Evolutionary conservation across 92 coral and sea anemone species (phyloP).

Genomic region (Scolanthus callimorphus): DNA sequence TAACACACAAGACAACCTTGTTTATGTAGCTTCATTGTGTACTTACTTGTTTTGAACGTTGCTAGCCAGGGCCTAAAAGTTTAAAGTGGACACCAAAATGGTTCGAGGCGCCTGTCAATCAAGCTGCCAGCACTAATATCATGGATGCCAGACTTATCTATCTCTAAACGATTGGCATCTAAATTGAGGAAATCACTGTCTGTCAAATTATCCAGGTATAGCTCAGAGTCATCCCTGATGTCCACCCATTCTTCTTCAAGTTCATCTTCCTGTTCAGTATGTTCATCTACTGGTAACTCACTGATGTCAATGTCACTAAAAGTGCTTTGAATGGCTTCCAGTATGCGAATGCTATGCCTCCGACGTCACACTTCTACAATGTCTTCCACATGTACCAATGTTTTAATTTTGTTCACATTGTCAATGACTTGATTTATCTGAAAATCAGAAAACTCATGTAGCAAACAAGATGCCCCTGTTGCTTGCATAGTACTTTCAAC

Average conservation of each 20-base stretch:
- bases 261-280: constrained; percentile 2
- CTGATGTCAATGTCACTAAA: constrained; percentile 25
- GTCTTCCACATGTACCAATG: constrained; percentile 23
- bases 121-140: neutral
- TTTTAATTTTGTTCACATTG: constrained; percentile 28
- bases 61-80: too few species aligned
- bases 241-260: constrained; percentile 26
- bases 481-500: neutral
- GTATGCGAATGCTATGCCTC: constrained; percentile 29
- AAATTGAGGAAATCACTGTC: neutral
- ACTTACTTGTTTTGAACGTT: too few species aligned
- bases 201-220: neutral
- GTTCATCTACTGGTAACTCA: constrained; percentile 7
- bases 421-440: constrained; percentile 37
- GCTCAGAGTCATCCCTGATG: constrained; percentile 39
- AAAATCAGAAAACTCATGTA: constrained; percentile 32
- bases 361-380: constrained; percentile 38
- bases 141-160: neutral
- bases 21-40: too few species aligned
- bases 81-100: too few species aligned
- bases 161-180: neutral
- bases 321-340: constrained; percentile 19
- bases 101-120: neutral
- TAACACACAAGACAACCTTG: too few species aligned
- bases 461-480: constrained; percentile 12